Percentiles rank a stretch among this genome's conserved stretches.
Conservation (phyloP, 2,797 vertebrate genomes). For the Picus viridis region DNA sequence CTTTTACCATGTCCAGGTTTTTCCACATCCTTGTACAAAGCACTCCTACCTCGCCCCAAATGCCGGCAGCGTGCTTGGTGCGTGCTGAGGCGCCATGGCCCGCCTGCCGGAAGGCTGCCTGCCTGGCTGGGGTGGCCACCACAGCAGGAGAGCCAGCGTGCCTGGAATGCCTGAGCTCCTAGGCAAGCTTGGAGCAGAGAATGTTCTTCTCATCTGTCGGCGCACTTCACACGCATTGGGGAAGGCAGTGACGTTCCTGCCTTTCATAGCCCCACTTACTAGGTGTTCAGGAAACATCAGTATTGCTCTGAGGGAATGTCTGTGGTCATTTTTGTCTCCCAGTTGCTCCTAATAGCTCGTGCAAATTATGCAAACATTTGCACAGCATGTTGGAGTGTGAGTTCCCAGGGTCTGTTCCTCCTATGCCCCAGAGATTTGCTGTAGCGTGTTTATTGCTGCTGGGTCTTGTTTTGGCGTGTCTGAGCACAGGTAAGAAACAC, state of each 20-base stretch:
- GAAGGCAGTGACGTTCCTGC: slow-evolving; percentile 46
- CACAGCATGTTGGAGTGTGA: background rate
- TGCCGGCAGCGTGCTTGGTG: fast-evolving
- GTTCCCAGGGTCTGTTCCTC: background rate
- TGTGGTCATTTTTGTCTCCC: slow-evolving; percentile 35
- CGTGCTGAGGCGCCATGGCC: background rate
- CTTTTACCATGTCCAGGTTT: background rate
- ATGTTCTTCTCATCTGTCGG: slow-evolving; percentile 53
- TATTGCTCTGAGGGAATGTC: slow-evolving; percentile 19
- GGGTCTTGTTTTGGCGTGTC: background rate
- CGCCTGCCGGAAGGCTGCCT: background rate
- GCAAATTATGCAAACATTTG: slow-evolving; percentile 17
- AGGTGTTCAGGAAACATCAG: slow-evolving; percentile 8
- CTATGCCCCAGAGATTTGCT: background rate
- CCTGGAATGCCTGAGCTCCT: slow-evolving; percentile 77
- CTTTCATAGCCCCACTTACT: slow-evolving; percentile 11
- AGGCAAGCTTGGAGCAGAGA: slow-evolving; percentile 62
- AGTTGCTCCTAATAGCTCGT: slow-evolving; percentile 26
- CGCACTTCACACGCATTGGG: background rate
- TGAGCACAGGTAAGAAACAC: background rate
- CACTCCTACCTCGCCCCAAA: background rate
- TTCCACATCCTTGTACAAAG: background rate
- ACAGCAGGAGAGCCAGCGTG: slow-evolving; percentile 69
- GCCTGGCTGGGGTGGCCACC: slow-evolving; percentile 57
- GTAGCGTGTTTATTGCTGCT: background rate